phyloP scores from a whole-genome alignment of 2,888 invertebrate species.

The Nephrocerus scutellatus region DNA sequence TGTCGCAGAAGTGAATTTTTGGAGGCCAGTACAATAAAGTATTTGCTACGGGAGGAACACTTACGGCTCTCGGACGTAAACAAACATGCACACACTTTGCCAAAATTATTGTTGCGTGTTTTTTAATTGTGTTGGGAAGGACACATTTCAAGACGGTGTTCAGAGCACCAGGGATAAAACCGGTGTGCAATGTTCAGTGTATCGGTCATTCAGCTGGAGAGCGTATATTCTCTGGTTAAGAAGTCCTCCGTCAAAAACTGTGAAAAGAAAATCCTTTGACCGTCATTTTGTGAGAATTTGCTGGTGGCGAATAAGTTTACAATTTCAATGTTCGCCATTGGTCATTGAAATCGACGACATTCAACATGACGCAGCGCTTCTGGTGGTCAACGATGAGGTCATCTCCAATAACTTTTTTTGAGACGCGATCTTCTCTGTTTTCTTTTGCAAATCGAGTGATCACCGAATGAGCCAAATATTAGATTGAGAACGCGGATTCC shows the following conservation, averaged over 20 bases:
- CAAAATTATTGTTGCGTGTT: conserved; percentile 6
- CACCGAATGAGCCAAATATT: conserved; percentile 1
- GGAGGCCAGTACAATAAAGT: not conserved
- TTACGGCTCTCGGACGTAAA: conserved; percentile 2
- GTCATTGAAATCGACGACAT: not conserved
- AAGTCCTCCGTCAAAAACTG: not conserved
- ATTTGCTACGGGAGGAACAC: conserved; percentile 3
- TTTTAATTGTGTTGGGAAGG: conserved; percentile 7
- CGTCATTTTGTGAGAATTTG: conserved; percentile 2
- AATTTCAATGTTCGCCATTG: not conserved
- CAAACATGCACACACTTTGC: conserved; percentile 1
- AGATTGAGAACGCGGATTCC: not conserved
- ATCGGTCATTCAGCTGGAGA: too few species aligned
- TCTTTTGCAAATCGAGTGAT: conserved; percentile 2
- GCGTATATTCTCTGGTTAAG: not conserved
- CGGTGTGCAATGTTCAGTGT: too few species aligned
- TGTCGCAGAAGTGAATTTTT: too few species aligned
- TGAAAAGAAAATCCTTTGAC: not conserved
- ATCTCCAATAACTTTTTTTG: conserved; percentile 4
- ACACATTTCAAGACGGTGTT: conserved; percentile 8
- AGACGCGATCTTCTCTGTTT: conserved; percentile 5
- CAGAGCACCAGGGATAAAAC: conserved; percentile 1
- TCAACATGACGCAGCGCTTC: not conserved
- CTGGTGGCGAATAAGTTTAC: conserved; percentile 2
- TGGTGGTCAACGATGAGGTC: conserved; percentile 1